Percentiles rank a stretch among this genome's conserved stretches.
Evolutionary conservation across 2,113 vertebrate genomes (phyloP).

Genomic region (Brevimyrus niger): DNA sequence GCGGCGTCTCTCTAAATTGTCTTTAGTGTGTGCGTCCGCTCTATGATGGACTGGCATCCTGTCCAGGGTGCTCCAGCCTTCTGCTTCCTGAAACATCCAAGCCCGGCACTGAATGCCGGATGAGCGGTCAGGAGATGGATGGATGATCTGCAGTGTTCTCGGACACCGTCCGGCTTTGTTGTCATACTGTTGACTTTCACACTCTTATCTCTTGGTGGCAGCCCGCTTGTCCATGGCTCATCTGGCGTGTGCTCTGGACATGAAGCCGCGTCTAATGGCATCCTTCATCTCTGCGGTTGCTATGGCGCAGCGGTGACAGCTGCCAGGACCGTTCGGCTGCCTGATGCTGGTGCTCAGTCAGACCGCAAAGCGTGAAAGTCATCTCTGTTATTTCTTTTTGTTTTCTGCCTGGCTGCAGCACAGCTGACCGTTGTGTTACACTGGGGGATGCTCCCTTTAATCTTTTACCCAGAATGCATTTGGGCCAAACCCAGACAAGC

Average conservation of each 20-base stretch:
- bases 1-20: not conserved
- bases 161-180: not conserved
- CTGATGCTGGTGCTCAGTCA: not conserved
- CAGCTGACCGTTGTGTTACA: not conserved
- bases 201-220: not conserved
- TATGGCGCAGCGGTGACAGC: not conserved
- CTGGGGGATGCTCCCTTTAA: not conserved
- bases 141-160: not conserved
- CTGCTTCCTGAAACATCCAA: not conserved
- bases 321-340: not conserved
- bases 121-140: not conserved
- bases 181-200: not conserved
- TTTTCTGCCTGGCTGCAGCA: not conserved
- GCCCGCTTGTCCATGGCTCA: not conserved
- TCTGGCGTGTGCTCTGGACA: not conserved
- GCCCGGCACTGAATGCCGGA: not conserved
- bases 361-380: constrained; percentile 21
- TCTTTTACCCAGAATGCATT: not conserved
- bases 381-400: constrained; percentile 19
- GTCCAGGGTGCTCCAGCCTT: not conserved
- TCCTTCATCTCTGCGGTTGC: not conserved
- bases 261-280: not conserved
- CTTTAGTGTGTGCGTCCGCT: not conserved
- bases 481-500: not conserved
- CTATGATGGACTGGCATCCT: not conserved